Evolutionary conservation across 2,888 invertebrate genomes (phyloP), one percentile per base, ranked within the genome.

Genomic region (Drosophila yooni): DNA sequence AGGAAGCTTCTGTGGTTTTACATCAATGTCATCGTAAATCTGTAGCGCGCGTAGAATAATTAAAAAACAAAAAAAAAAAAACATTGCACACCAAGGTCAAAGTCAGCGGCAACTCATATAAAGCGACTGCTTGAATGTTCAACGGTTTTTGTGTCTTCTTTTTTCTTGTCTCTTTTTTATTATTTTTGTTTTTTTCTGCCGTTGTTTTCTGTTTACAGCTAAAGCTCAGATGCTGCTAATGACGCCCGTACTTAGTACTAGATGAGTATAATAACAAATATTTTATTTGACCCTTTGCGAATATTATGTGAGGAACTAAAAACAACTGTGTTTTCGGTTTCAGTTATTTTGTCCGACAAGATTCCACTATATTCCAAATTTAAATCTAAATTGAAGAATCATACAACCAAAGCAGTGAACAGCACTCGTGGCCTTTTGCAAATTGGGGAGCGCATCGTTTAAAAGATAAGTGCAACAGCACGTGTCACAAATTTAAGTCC

Each of bases 81-180:
- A 73, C 69, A n/a, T 31, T 76, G 71, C 66, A 72, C 67, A 18
- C 58, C 83, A 86, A 83, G 83, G 86, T 83, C 86, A 86, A 70
- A 73, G 68, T 69, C 59, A 70, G 61, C 74, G 54, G 59, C 73
- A 83, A 73, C 74, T 56, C 36, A 21, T 36, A 15, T 52, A 36
- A 54, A 65, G 62, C 69, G 57, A 48, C 62, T 73, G 61, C 67
- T 74, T 76, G 54, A 68, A 70, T 54, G 72, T 52, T 70, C 50
- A 66, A 40, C 60, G 58, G 31, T 53, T 61, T 21, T 57, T 33
- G 10, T 33, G 33, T 33, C 33, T 36, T 70, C 73, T 74, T 57
- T 34, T 75, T 59, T 38, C 21, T 53, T 25, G 10, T 38, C 13
- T 18, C 48, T 33, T 29, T 40, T 51, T 53, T 27, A 63, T 40